Evolutionary conservation across 2,888 invertebrate genomes (phyloP), one percentile per base, ranked within the genome.

Genomic region (Abrostola tripartita): DNA sequence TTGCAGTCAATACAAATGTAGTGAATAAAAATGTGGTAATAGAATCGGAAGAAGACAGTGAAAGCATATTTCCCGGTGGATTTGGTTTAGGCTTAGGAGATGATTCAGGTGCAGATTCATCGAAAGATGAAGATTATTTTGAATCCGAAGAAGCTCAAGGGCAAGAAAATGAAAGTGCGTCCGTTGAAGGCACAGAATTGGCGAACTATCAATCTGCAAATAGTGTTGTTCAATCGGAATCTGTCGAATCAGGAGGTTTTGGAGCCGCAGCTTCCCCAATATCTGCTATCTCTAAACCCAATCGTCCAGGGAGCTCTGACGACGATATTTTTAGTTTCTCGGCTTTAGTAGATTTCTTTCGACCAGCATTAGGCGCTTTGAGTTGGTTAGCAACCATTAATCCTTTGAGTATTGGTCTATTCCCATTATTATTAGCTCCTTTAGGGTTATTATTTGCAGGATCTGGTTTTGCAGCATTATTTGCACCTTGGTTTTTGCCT

Each of bases 1-100:
- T 97, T 62, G 96, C 96, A 12, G 96, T 97, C 2, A 97, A 97
- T 73, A 96, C 96, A 0, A 96, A 97, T 79, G 94, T 96, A 2
- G 91, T 96, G 47, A 96, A 96, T 75, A 95, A 95, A 66, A 95
- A 95, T 67, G 90, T 94, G 37, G 91, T 94, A 9, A 84, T 92
- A 37, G 95, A 95, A 74, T 88, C 94, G 0, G 92, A 93, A 6
- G 93, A 92, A 74, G 92, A 93, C 52, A 85, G 85, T 5, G 89
- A 90, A 6, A 83, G 79, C 58, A 67, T 90, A 54, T 90, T 93
- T 67, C 89, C 91, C 37, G 90, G 84, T 44, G 81, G 83, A 1
- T 92, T 94, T 67, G 93, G 88, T 0, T 73, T 92, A 75, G 91
- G 91, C 1, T 68, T 89, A 54, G 88, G 81, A 49, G 92, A 90